Evolutionary conservation across 2,797 vertebrate species (phyloP).

Genomic region (Platyrinchus mystaceus): DNA sequence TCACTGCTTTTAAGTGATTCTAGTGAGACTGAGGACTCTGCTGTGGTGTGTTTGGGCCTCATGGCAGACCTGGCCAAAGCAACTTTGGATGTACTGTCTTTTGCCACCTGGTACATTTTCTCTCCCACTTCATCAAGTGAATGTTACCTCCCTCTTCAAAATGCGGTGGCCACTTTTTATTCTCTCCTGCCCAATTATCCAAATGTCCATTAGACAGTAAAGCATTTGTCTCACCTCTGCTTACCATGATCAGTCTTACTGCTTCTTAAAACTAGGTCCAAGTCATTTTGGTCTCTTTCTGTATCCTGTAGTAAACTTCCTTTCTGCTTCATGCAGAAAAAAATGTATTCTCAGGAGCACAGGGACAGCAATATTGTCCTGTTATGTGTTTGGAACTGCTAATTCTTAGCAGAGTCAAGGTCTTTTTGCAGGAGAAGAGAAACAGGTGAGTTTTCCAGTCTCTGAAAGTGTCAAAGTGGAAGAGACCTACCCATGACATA

Average conservation of each 20-base stretch:
- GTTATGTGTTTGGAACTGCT: not conserved
- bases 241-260: not conserved
- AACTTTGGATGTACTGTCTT: not conserved
- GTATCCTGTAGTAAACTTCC: not conserved
- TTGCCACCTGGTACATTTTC: not conserved
- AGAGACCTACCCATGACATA: not conserved
- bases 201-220: not conserved
- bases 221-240: not conserved
- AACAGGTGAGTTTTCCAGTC: not conserved
- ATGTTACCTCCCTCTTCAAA: not conserved
- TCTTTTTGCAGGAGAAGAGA: not conserved
- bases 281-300: not conserved
- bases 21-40: not conserved
- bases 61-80: not conserved
- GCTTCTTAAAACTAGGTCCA: not conserved
- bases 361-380: not conserved
- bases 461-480: not conserved
- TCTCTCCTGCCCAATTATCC: not conserved
- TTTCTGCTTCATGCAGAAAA: not conserved
- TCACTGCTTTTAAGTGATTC: not conserved
- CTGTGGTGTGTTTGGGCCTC: not conserved
- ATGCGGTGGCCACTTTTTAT: not conserved
- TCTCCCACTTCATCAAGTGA: not conserved
- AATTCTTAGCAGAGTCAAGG: not conserved
- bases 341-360: not conserved